Conservation (phyloP, 2,113 vertebrate genomes). For the Rhinopomastus cyanomelas region DNA sequence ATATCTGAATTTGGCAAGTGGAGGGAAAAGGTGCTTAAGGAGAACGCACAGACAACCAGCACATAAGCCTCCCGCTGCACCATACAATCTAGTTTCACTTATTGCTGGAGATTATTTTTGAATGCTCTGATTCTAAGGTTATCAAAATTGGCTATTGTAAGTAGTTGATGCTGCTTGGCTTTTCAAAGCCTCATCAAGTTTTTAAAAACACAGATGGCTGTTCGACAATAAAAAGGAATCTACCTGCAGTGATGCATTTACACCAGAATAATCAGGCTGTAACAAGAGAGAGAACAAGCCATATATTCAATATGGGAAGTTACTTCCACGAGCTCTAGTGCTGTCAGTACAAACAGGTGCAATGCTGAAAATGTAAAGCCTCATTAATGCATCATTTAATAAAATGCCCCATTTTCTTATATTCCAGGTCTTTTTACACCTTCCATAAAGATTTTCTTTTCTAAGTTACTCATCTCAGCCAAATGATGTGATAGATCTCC, state of each 20-base stretch:
- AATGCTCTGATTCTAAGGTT: constrained; percentile 38
- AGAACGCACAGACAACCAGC: not conserved
- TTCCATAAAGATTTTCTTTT: constrained; percentile 34
- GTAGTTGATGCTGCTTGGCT: constrained; percentile 37
- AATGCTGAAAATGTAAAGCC: not conserved
- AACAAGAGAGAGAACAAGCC: not conserved
- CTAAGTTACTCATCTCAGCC: not conserved
- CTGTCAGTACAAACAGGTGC: constrained; percentile 14
- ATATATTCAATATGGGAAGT: not conserved
- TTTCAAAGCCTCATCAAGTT: constrained; percentile 61
- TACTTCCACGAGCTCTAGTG: not conserved
- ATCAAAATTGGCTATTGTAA: constrained; percentile 52
- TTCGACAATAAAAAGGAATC: constrained; percentile 24
- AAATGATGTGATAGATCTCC: not conserved
- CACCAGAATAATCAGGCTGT: constrained; percentile 35
- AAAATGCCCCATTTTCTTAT: constrained; percentile 21
- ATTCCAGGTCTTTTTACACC: not conserved
- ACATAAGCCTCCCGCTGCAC: not conserved
- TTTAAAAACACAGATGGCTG: constrained; percentile 68
- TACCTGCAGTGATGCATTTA: constrained; percentile 59
- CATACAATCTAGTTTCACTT: not conserved
- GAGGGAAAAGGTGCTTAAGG: constrained; percentile 11
- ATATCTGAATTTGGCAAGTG: constrained; percentile 16
- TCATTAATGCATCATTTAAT: constrained; percentile 47
- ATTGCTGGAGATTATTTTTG: constrained; percentile 52